Evolutionary conservation across 2,113 vertebrate species (phyloP), one percentile per base, ranked within the genome.

Genomic region (Capra hircus): DNA sequence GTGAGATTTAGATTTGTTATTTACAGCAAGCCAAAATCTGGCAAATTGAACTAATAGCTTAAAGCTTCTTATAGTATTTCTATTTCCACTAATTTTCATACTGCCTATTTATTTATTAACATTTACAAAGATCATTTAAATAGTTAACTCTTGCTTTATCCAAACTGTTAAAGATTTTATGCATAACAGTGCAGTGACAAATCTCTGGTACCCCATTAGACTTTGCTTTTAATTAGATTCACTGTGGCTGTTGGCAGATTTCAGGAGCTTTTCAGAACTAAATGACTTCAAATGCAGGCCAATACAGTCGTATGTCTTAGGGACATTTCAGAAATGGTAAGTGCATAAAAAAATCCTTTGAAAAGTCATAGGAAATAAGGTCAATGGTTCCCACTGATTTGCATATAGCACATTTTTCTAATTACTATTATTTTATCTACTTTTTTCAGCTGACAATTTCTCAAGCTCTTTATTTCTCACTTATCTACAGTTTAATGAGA

Each of bases 101-200:
- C n/a, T 59, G 5, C 30, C 11, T 87, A 5, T 5, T 36, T 91
- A 64, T 92, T 91, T 93, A 64, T 40, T 89, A 12, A 55, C 28
- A 84, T 40, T 94, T 64, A 43, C 17, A 80, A 78, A 80, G 15
- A 52, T 88, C 21, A 88, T 78, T 53, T 82, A n/a, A 60, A 62
- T 17, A 86, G 33, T 36, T 83, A 55, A 53, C 81, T 36, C 21
- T 60, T 82, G 23, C 6, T 87, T 45, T 85, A 91, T 77, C 7
- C n/a, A 88, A 92, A 91, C 17, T 81, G 17, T 43, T 88, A 59
- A 90, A 36, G 6, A 94, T 78, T 95, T 94, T 83, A 90, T 96
- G 17, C 10, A 28, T 52, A 21, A 53, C 15, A 85, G 33, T 27
- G 3, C 67, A 55, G 45, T 28, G 90, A 55, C n/a, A 95, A 59